Conservation (phyloP, 2,797 vertebrate genomes). For the Bradypodion ventrale region DNA sequence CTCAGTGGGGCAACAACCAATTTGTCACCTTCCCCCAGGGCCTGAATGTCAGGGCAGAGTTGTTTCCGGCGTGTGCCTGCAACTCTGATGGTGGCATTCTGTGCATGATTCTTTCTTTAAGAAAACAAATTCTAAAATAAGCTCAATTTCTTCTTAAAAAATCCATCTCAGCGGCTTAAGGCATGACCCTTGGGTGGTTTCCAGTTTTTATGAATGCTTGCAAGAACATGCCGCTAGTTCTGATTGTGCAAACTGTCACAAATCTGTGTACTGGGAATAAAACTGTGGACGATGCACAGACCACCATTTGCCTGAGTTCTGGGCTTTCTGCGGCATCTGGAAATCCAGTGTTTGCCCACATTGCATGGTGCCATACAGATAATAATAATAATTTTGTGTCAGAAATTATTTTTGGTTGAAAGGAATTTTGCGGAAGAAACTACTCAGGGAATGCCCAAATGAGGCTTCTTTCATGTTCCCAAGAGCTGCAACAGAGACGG, state of each 20-base stretch:
- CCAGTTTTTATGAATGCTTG: neutral
- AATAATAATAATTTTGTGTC: too few relatives aligned
- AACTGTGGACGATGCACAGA: neutral
- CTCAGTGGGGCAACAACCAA: neutral
- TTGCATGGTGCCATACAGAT: too few relatives aligned
- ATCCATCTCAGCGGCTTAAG: neutral
- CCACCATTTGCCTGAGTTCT: neutral
- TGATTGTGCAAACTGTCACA: neutral
- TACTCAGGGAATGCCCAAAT: too few relatives aligned
- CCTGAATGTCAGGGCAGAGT: neutral
- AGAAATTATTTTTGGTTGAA: too few relatives aligned
- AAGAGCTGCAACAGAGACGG: too few relatives aligned
- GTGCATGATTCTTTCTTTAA: neutral
- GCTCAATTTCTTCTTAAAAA: neutral
- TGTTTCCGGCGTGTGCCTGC: neutral
- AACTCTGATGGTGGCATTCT: neutral
- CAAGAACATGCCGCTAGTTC: neutral
- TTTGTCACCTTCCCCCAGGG: neutral
- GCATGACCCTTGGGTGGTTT: neutral
- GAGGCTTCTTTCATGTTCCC: too few relatives aligned
- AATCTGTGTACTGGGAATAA: neutral
- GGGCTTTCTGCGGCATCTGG: too few relatives aligned
- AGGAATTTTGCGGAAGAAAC: too few relatives aligned
- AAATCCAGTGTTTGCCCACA: too few relatives aligned
- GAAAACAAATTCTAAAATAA: conserved; percentile 1